Conservation (phyloP, 2,113 vertebrate genomes). For the Neopipo cinnamomea region DNA sequence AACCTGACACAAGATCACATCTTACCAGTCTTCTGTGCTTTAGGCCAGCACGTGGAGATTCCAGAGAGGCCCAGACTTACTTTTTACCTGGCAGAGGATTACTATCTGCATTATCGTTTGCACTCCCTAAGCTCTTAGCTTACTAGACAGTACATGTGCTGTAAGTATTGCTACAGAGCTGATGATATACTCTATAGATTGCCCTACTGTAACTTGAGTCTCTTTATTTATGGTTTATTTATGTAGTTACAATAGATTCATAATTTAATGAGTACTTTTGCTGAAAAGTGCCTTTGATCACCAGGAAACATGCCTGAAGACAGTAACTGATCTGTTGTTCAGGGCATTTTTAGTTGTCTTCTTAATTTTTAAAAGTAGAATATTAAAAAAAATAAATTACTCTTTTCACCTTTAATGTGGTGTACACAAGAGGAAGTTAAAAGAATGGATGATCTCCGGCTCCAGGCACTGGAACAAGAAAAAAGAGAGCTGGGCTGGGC, state of each 20-base stretch:
- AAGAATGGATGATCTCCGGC: background rate
- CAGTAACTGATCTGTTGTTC: background rate
- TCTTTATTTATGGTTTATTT: background rate
- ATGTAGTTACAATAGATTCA: background rate
- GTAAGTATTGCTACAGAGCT: background rate
- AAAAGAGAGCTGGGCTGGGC: background rate
- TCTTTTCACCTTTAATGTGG: slow-evolving; percentile 17
- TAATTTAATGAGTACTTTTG: background rate
- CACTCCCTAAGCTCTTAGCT: background rate
- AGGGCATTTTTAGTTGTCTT: background rate
- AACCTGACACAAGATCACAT: background rate
- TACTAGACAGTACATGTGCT: background rate
- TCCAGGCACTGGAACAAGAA: background rate
- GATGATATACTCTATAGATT: background rate
- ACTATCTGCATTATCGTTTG: background rate
- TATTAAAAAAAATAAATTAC: background rate
- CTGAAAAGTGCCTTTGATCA: background rate
- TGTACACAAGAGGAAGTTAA: background rate
- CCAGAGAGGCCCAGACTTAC: background rate
- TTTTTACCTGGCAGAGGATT: background rate
- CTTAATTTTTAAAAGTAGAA: background rate
- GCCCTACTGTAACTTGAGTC: background rate
- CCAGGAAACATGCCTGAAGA: background rate
- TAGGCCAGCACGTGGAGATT: background rate
- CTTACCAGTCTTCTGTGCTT: background rate